A percentile compares a stretch with the other conserved stretches of the same genome.
These are phyloP conservation scores for Rhagoletis pomonella DNA, from an alignment of 1,140 invertebrate species.

Conservation along the genomic window DNA sequence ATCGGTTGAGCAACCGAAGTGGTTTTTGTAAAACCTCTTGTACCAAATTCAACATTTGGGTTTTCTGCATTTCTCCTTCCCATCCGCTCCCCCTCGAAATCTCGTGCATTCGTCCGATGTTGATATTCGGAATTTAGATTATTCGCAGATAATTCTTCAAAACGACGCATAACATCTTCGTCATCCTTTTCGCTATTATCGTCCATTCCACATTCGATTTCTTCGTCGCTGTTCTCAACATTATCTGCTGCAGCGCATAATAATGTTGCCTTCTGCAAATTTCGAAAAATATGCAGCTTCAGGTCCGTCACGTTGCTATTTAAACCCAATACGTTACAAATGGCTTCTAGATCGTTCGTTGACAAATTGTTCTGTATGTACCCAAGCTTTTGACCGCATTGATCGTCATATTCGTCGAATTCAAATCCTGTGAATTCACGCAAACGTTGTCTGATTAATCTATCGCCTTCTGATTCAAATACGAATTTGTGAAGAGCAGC, in stretches of 20 bases:
- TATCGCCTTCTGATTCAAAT: background rate
- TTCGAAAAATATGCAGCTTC: background rate
- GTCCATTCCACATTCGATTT: background rate
- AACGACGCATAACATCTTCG: slow-evolving; percentile 12
- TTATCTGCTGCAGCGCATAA: background rate
- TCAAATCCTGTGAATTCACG: background rate
- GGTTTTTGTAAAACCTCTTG: background rate
- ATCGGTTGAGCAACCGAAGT: background rate
- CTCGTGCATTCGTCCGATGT: background rate
- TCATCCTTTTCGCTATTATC: background rate
- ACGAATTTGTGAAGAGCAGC: background rate
- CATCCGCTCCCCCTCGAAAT: no score
- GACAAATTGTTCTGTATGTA: background rate
- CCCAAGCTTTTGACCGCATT: background rate
- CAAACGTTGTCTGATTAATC: background rate
- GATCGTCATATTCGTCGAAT: background rate
- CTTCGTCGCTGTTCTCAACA: background rate
- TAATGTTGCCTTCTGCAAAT: background rate
- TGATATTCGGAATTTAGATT: background rate
- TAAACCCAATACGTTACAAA: background rate
- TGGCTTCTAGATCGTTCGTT: background rate
- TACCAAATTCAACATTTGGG: no score
- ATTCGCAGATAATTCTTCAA: background rate
- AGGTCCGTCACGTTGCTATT: background rate
- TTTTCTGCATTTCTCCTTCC: no score